Base-by-base conservation (phyloP, 1,140 invertebrate genomes). In the Heliothis virescens region DNA sequence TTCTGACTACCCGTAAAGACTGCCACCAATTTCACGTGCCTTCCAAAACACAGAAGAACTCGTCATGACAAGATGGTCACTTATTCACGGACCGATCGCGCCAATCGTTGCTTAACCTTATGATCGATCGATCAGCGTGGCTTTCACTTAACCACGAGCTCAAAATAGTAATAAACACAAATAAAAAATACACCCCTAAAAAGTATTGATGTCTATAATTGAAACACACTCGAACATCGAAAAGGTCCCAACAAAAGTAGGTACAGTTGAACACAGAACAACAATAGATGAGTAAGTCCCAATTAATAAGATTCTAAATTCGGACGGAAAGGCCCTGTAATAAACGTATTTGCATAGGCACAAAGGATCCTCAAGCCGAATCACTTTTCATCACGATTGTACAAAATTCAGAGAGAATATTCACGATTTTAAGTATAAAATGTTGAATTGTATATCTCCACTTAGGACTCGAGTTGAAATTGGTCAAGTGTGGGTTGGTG, bases 241-340 rank as follows among this genome's bases (percentile, higher is more conserved):
- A 67, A 67, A 67, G 63, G 18, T 67, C 11, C 41, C 41, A n/a
- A 16, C 53, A 41, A 63, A 16, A 26, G 18, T 15, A 48, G 47
- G 72, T 75, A 75, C 73, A 75, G 73, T 62, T 21, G 52, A 48
- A n/a, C 34, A 62, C 57, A 63, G 47, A 75, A 62, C 59, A 75
- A 75, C 57, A 75, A 75, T 75, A 75, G 73, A 34, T 47, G 48
- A n/a, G 13, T 62, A 75, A 62, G 55, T 16, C 73, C 59, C 57
- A 75, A 75, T 75, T 75, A 75, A 75, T 75, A 75, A 75, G 73
- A 75, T 75, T 41, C 47, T 75, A 48, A 75, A 75, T 53, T 71
- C 34, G 50, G 16, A 50, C 62, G 57, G 73, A 59, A 60, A n/a
- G 13, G 57, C 52, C 59, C 41, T 18, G 73, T 75, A 75, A 75